A percentile compares a stretch with the other conserved stretches of the same genome.
Evolutionary conservation across 2,113 vertebrate genomes (phyloP).

Genomic region (Rissa tridactyla): DNA sequence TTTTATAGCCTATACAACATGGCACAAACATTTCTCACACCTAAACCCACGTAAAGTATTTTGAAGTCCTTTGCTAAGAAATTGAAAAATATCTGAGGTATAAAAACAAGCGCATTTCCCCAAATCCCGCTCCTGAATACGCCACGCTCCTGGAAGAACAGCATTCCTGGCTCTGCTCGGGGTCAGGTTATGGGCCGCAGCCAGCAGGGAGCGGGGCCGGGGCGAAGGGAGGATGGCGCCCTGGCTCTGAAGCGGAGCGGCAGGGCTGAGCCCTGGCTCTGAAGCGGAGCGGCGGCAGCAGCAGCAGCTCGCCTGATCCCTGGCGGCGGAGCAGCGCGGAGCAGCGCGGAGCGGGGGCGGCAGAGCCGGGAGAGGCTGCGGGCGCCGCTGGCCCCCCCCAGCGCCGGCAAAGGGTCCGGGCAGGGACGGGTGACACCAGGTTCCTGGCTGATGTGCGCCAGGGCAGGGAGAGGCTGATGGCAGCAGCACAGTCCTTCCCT

Average conservation of each 20-base stretch:
- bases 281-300: no score
- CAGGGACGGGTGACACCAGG: no score
- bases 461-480: not conserved
- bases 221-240: no score
- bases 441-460: not conserved
- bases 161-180: not conserved
- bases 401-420: not conserved
- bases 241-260: not conserved
- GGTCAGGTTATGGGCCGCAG: not conserved
- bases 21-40: not conserved
- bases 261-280: no score
- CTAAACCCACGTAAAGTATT: not conserved
- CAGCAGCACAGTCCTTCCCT: not conserved
- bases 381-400: not conserved
- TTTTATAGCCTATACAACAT: not conserved
- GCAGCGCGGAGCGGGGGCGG: not conserved
- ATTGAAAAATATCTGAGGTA: not conserved
- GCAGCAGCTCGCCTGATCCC: not conserved
- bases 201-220: rapidly evolving
- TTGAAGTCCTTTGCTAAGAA: not conserved
- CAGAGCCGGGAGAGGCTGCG: not conserved
- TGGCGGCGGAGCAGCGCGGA: not conserved
- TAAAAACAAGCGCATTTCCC: not conserved
- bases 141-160: no score
- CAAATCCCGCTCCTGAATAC: not conserved